Evolutionary conservation across 2,797 vertebrate genomes (phyloP).

Genomic region (Serranus cabrilla): DNA sequence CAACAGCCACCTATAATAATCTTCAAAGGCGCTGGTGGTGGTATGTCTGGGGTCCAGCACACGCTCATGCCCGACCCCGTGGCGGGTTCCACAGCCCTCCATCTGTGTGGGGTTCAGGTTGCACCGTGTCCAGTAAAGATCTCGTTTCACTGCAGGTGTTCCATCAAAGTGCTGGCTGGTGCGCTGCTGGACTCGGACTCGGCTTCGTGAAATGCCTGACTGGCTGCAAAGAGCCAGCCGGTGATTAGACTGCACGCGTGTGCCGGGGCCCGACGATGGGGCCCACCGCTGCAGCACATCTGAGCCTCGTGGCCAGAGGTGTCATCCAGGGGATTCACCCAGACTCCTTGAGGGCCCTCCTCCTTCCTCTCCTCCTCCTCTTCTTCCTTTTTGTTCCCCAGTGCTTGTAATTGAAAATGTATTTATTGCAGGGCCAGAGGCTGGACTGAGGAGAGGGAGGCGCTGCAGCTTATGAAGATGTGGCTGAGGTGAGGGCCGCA

Average conservation of each 20-base stretch:
- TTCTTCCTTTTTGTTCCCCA: constrained; percentile 58
- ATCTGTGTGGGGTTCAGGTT: constrained; percentile 79
- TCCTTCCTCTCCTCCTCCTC: constrained; percentile 48
- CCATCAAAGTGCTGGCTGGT: constrained; percentile 82
- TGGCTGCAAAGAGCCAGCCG: constrained; percentile 61
- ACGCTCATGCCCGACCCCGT: constrained; percentile 37
- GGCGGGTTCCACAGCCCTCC: constrained; percentile 42
- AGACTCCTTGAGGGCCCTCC: constrained; percentile 64
- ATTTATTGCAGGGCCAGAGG: constrained; percentile 82
- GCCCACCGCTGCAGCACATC: constrained; percentile 69
- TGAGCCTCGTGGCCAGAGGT: constrained; percentile 73
- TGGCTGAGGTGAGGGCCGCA: constrained; percentile 71
- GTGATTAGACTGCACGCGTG: constrained; percentile 65
- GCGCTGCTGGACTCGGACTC: constrained; percentile 72
- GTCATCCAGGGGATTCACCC: constrained; percentile 68
- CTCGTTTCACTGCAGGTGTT: constrained; percentile 88
- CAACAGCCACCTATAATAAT: constrained; percentile 81
- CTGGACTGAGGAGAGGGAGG: constrained; percentile 66
- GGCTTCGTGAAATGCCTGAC: constrained; percentile 75
- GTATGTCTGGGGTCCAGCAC: constrained; percentile 68
- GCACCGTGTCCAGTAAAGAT: constrained; percentile 84
- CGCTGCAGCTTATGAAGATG: constrained; percentile 76
- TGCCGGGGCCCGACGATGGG: constrained; percentile 49
- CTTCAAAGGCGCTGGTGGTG: constrained; percentile 76
- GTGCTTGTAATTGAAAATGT: constrained; percentile 82